Percentiles rank a stretch among this genome's conserved stretches.
These are phyloP conservation scores for Chaetodon auriga DNA, from an alignment of 2,113 vertebrate species.

Conservation along the genomic window DNA sequence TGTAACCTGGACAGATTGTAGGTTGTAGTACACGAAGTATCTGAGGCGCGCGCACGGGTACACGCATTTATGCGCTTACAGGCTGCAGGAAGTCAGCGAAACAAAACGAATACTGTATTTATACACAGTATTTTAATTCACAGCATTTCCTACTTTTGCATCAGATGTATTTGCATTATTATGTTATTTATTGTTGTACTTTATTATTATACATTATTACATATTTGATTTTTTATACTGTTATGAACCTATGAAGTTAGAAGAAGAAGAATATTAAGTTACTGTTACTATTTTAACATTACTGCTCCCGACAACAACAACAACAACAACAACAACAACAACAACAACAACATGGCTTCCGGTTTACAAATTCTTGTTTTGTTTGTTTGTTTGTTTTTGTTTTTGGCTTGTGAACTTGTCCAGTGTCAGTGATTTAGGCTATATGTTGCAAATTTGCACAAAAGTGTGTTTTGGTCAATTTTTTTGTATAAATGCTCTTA, in stretches of 20 bases:
- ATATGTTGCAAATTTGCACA: too few species aligned
- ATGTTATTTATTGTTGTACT: too few species aligned
- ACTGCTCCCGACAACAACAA: not conserved
- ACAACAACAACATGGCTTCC: not conserved
- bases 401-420: too few species aligned
- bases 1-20: slow-evolving; percentile 47
- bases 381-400: too few species aligned
- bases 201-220: too few species aligned
- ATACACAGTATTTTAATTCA: not conserved
- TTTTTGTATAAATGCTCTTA: too few species aligned
- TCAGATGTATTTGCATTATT: not conserved
- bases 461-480: too few species aligned
- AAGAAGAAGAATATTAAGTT: too few species aligned
- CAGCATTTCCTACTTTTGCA: not conserved
- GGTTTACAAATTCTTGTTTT: too few species aligned
- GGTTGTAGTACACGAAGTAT: not conserved
- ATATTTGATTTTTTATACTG: too few species aligned
- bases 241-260: too few species aligned
- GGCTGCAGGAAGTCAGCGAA: not conserved
- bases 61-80: not conserved
- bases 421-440: too few species aligned
- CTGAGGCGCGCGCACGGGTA: not conserved
- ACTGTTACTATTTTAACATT: not conserved
- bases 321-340: not conserved
- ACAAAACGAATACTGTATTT: not conserved